A percentile compares a stretch with the other conserved stretches of the same genome.
Evolutionary conservation across 2,888 invertebrate genomes (phyloP).

Genomic region (Crocallis elinguaria): DNA sequence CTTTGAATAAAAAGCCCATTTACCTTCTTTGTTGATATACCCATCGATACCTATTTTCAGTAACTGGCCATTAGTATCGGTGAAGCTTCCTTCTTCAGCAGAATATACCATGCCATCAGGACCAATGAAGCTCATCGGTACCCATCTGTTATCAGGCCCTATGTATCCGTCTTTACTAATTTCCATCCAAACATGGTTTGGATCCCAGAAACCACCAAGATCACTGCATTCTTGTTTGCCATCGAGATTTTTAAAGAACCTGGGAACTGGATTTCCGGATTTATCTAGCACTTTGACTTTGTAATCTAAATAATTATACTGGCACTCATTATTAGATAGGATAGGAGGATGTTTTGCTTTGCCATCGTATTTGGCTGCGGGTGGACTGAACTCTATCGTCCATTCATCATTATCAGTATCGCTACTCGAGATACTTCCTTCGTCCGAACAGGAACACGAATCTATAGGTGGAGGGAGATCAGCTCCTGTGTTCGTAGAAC

Average conservation of each 20-base stretch:
- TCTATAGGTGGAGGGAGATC: slow-evolving; percentile 58
- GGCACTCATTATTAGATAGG: slow-evolving; percentile 54
- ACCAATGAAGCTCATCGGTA: slow-evolving; percentile 71
- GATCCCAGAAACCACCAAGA: slow-evolving; percentile 75
- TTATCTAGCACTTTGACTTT: slow-evolving; percentile 75
- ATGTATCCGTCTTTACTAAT: slow-evolving; percentile 78
- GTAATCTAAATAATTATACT: slow-evolving; percentile 75
- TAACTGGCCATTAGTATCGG: slow-evolving; percentile 54
- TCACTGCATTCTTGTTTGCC: slow-evolving; percentile 76
- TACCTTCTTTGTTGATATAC: slow-evolving; percentile 70
- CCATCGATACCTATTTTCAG: slow-evolving; percentile 74
- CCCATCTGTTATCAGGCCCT: slow-evolving; percentile 75
- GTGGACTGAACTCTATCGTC: slow-evolving; percentile 76
- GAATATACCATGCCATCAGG: slow-evolving; percentile 74
- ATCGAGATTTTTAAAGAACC: slow-evolving; percentile 74
- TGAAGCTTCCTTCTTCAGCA: slow-evolving; percentile 70
- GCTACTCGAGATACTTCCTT: slow-evolving; percentile 62
- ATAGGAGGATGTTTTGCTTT: slow-evolving; percentile 69
- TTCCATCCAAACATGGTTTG: slow-evolving; percentile 66
- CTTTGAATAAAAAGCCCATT: slow-evolving; percentile 70
- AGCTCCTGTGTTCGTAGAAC: slow-evolving; percentile 49
- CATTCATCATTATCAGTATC: slow-evolving; percentile 79
- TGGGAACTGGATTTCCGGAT: slow-evolving; percentile 68
- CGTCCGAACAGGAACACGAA: slow-evolving; percentile 77
- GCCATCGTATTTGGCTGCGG: slow-evolving; percentile 65